Evolutionary conservation across 2,113 vertebrate species (phyloP), one percentile per base, ranked within the genome.

Genomic region (Orcinus orca): DNA sequence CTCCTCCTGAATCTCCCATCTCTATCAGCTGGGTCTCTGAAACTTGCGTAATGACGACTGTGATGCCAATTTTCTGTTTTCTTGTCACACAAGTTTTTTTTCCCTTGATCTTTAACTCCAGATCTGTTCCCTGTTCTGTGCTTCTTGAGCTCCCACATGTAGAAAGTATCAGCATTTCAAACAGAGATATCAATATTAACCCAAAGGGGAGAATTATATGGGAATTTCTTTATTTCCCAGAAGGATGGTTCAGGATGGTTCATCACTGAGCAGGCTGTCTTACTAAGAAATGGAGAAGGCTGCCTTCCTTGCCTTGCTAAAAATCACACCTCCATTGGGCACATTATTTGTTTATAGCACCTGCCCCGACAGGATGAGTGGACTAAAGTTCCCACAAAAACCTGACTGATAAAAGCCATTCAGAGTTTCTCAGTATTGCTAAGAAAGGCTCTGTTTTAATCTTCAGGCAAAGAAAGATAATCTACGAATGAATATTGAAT

Each of bases 381-480:
- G 71, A 79, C 31, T 70, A 41, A 71, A 84, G 20, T 95, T 73
- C 12, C 21, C 55, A 60, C 9, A 53, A 76, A 55, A 89, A 68
- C 10, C 25, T 63, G 58, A 63, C 44, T 62, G 14, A 47, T 44
- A 79, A 92, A 92, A 90, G 41, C 13, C n/a, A 21, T 65, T 70
- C 41, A 77, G 86, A 85, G 26, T 41, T 84, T 81, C 76, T 84
- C 13, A n/a, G 60, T 38, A 58, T 79, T 91, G 33, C n/a, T 91
- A 70, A 65, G 44, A 95, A 90, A 65, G 44, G 0, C 29, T 68
- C 25, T 20, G 81, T 80, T 50, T 50, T 18, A 47, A 79, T 44
- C 31, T 90, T 82, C 31, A 83, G 44, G 18, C 31, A 77, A 31
- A 87, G 67, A 93, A 86, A 93, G 55, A 71, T 74, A 95, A 93